phyloP scores from a whole-genome alignment of 2,888 invertebrate genomes.

The Parnassius mnemosyne region DNA sequence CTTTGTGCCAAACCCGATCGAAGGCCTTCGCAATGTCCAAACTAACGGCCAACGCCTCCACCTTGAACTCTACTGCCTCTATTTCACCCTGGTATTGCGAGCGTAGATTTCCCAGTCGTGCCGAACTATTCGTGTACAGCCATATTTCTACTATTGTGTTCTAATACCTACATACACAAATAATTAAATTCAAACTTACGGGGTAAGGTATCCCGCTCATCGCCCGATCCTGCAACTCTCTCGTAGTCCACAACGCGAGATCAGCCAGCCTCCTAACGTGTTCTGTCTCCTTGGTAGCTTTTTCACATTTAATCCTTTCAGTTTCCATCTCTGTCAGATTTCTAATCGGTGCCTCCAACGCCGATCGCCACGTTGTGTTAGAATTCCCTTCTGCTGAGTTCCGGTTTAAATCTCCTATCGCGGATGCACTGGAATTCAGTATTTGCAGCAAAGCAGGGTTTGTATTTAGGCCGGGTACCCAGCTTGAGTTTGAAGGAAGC shows the following conservation, averaged over 20 bases:
- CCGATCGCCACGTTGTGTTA: constrained; percentile 7
- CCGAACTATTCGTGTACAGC: neutral
- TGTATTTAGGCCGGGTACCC: constrained; percentile 4
- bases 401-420: constrained; percentile 14
- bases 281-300: constrained; percentile 25
- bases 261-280: constrained; percentile 53
- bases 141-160: neutral
- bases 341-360: neutral
- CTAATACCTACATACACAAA: neutral
- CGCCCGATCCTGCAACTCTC: constrained; percentile 54
- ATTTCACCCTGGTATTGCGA: neutral
- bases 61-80: no score
- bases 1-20: no score
- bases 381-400: constrained; percentile 3
- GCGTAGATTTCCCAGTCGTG: neutral
- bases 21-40: no score
- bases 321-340: neutral
- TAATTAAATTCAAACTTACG: constrained; percentile 5
- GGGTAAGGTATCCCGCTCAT: constrained; percentile 47
- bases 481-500: constrained; percentile 7
- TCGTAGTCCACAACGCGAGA: constrained; percentile 55
- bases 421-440: constrained; percentile 26
- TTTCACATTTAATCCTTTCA: constrained; percentile 16
- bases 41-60: no score
- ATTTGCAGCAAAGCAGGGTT: constrained; percentile 7